Evolutionary conservation across 2,888 invertebrate species (phyloP), one percentile per base, ranked within the genome.

Genomic region (Colletes collaris): DNA sequence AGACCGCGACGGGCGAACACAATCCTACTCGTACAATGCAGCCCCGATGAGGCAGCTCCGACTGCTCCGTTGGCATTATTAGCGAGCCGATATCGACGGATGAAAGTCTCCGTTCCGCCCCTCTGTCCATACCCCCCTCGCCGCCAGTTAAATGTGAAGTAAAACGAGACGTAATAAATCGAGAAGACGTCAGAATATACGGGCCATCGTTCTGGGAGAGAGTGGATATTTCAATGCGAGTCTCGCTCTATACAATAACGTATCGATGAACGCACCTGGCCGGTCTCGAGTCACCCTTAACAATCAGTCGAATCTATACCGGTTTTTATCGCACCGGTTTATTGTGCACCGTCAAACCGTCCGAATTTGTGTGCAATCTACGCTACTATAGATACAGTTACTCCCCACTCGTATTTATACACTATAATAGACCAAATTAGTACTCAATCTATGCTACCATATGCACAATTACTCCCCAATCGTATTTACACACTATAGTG

Each of bases 151-250:
- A 82, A 82, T 76, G 74, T 66, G 64, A 53, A 71, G 72, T 75
- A 79, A 74, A 59, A 46, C 72, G 73, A 74, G 80, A 84, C 75
- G 74, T 65, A 79, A 81, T 80, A 86, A 85, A 86, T 83, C 78
- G 68, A 37, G 35, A 59, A 62, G 35, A 46, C 37, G 59, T 10
- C 49, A 56, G 70, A n/a, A 10, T 13, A 40, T 40, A 46, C 8
- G 46, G 46, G 27, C 27, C 59, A 59, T 44, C 27, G 11, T 27
- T 46, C 16, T 10, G 6, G 10, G 49, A 19, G 19, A 62, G 50
- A 64, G 27, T 4, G 50, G 56, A 72, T 46, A 53, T 68, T 71
- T 75, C 76, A 56, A 60, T 81, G 35, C 53, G 60, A 65, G 72
- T 72, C 63, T 46, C 44, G 44, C 10, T 40, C 44, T 58, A 35